Conservation (phyloP, 2,888 invertebrate genomes). For the Cryptus armator region DNA sequence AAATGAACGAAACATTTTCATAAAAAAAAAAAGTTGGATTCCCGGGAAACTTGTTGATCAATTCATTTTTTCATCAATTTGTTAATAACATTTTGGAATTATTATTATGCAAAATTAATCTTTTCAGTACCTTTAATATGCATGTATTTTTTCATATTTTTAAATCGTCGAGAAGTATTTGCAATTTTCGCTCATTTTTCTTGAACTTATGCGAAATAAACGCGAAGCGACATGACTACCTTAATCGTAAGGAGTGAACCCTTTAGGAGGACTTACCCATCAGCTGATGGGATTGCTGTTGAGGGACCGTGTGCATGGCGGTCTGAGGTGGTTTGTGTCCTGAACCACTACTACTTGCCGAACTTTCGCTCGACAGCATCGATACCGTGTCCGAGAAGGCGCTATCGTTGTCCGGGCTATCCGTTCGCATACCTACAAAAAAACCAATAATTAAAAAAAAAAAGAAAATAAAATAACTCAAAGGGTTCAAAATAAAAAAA, state of each 20-base stretch:
- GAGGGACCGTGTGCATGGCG: constrained; percentile 82
- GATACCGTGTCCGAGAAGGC: constrained; percentile 99
- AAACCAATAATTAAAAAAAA: background rate
- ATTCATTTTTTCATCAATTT: too few species aligned
- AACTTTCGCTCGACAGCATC: constrained; percentile 96
- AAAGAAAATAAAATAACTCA: background rate
- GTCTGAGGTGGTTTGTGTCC: constrained; percentile 86
- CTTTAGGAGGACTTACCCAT: constrained; percentile 77
- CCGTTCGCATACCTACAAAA: constrained; percentile 88
- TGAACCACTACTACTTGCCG: constrained; percentile 94
- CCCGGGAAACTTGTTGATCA: too few species aligned
- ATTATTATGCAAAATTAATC: too few species aligned
- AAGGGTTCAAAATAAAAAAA: background rate
- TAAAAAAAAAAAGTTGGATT: too few species aligned
- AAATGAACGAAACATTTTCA: too few species aligned
- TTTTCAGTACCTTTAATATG: too few species aligned
- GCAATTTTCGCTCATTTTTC: too few species aligned
- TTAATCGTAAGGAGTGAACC: constrained; percentile 21
- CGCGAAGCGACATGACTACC: background rate
- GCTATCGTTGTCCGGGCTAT: constrained; percentile 98
- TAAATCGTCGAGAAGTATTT: too few species aligned
- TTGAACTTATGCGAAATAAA: too few species aligned
- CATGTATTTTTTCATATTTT: too few species aligned
- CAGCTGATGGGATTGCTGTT: constrained; percentile 82
- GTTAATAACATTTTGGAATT: too few species aligned